A percentile compares a stretch with the other conserved stretches of the same genome.
phyloP scores from a whole-genome alignment of 1,140 invertebrate genomes.

The Nomia melanderi region DNA sequence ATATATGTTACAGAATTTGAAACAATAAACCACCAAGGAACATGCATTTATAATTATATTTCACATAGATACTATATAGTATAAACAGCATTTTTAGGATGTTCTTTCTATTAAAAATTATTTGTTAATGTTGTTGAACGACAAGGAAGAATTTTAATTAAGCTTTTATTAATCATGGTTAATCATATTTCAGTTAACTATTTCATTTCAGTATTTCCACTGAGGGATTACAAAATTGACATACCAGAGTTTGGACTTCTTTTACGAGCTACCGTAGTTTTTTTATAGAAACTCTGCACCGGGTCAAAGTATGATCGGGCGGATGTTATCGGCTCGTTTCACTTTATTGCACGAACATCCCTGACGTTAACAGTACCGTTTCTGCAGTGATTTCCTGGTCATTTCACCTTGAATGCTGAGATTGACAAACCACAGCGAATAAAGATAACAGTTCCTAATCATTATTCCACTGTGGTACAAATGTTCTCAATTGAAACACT shows the following conservation, averaged over 20 bases:
- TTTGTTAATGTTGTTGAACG: neutral
- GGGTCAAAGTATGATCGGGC: constrained; percentile 11
- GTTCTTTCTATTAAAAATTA: neutral
- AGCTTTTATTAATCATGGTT: neutral
- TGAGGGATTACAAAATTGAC: neutral
- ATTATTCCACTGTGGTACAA: neutral
- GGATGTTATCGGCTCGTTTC: constrained; percentile 44
- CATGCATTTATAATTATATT: too few relatives aligned
- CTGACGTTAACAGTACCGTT: neutral
- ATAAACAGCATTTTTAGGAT: too few relatives aligned
- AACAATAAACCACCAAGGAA: too few relatives aligned
- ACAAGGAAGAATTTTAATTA: neutral
- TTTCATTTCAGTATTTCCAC: neutral
- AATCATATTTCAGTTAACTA: neutral
- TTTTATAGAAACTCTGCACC: constrained; percentile 21
- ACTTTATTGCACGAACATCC: constrained; percentile 50
- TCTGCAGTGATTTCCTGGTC: constrained; percentile 11
- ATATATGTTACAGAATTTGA: too few relatives aligned
- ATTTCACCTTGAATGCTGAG: neutral
- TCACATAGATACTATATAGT: neutral
- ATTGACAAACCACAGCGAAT: neutral
- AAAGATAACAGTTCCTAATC: neutral
- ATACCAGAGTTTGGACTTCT: constrained; percentile 48
- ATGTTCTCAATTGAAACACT: too few relatives aligned
- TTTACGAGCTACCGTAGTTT: constrained; percentile 48